These are phyloP conservation scores for Habrosyne pyritoides DNA, from an alignment of 2,888 invertebrate genomes.

Conservation along the genomic window DNA sequence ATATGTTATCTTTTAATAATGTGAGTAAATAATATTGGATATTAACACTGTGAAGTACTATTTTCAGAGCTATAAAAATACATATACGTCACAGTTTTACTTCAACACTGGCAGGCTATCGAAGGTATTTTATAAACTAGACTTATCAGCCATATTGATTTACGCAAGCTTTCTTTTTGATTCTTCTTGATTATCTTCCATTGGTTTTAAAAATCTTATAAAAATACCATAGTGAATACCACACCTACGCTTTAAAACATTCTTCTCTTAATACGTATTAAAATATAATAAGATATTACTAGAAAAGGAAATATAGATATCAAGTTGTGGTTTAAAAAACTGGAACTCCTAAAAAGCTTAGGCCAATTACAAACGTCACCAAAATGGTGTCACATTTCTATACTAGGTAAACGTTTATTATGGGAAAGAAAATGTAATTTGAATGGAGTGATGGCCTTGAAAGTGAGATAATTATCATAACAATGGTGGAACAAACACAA, in stretches of 20 bases:
- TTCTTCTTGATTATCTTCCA: too few species aligned
- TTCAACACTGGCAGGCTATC: not conserved
- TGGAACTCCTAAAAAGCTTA: not conserved
- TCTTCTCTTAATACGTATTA: not conserved
- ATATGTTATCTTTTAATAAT: too few species aligned
- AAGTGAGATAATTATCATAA: constrained; percentile 23
- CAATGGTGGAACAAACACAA: constrained; percentile 12
- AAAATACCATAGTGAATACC: too few species aligned
- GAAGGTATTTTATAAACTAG: not conserved
- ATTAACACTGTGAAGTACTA: too few species aligned
- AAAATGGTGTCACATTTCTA: not conserved
- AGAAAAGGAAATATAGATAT: not conserved
- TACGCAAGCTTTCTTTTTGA: not conserved
- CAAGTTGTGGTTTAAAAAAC: not conserved
- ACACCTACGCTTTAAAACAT: not conserved
- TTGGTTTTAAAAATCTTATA: not conserved
- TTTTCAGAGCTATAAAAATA: not conserved
- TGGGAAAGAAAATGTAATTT: not conserved
- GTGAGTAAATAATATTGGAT: too few species aligned
- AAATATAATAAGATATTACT: not conserved
- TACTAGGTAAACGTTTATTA: not conserved
- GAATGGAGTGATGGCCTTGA: constrained; percentile 3
- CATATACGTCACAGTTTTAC: not conserved
- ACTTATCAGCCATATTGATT: not conserved
- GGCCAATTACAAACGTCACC: not conserved